These are phyloP conservation scores for Euclidia mi DNA, from an alignment of 2,888 invertebrate species.

Conservation along the genomic window DNA sequence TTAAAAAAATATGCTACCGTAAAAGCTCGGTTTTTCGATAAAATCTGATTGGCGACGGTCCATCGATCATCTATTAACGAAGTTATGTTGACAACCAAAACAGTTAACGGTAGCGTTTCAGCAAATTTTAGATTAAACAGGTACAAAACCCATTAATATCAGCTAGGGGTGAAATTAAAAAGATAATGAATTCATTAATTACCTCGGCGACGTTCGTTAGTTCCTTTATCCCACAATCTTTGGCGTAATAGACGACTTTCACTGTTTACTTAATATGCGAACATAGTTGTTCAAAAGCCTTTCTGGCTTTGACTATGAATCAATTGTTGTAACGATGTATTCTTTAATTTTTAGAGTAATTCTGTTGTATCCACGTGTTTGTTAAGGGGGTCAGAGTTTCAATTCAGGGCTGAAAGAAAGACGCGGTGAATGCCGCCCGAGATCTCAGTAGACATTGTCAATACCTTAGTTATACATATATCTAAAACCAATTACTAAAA, in stretches of 20 bases:
- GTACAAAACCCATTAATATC: conserved; percentile 48
- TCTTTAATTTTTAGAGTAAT: too few species aligned
- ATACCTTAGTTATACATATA: too few species aligned
- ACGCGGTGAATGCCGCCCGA: too few species aligned
- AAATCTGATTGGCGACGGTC: conserved; percentile 55
- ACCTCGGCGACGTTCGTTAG: conserved; percentile 39
- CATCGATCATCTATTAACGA: conserved; percentile 69
- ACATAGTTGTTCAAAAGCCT: conserved; percentile 43
- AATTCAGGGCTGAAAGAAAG: too few species aligned
- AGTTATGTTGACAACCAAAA: conserved; percentile 61
- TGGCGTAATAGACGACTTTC: conserved; percentile 37
- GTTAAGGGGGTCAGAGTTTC: too few species aligned
- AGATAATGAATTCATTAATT: conserved; percentile 55
- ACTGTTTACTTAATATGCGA: conserved; percentile 32
- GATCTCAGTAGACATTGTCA: too few species aligned
- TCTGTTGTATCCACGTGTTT: too few species aligned
- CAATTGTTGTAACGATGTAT: too few species aligned
- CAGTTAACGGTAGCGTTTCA: conserved; percentile 58
- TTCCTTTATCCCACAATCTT: conserved; percentile 44
- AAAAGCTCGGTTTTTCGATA: conserved; percentile 59
- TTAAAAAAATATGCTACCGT: conserved; percentile 43
- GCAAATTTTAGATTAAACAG: conserved; percentile 42
- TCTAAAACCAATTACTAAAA: too few species aligned
- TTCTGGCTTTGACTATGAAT: too few species aligned
- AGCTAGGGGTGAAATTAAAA: conserved; percentile 49